A percentile compares a stretch with the other conserved stretches of the same genome.
Conservation (phyloP, 1,140 invertebrate species). For the Grapholita molesta region DNA sequence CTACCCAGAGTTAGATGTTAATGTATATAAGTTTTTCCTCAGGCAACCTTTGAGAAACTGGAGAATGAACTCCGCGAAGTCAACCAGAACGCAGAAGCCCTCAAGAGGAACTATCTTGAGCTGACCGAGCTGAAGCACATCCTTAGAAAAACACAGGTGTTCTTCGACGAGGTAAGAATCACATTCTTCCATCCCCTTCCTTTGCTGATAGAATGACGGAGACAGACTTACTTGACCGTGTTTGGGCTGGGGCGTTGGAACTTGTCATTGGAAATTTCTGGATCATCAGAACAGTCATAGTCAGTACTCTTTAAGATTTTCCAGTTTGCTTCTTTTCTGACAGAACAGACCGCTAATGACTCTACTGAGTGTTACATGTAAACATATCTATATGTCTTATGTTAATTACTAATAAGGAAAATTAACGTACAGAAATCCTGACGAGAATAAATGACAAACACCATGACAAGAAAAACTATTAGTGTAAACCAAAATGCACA, state of each 20-base stretch:
- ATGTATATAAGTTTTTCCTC: slow-evolving; percentile 22
- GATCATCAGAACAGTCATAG: too few relatives aligned
- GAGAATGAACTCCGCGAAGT: slow-evolving; percentile 98
- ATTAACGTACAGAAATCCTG: neutral
- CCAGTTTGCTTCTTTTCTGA: too few relatives aligned
- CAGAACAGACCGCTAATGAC: too few relatives aligned
- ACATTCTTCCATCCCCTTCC: neutral
- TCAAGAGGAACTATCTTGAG: slow-evolving; percentile 97
- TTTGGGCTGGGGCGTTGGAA: neutral
- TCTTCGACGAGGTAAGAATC: slow-evolving; percentile 96
- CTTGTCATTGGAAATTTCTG: too few relatives aligned
- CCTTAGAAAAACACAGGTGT: slow-evolving; percentile 96
- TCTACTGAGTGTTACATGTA: neutral
- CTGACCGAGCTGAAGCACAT: slow-evolving; percentile 98
- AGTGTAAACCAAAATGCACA: too few relatives aligned
- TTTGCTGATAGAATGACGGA: neutral
- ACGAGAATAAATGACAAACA: neutral
- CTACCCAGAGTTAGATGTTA: neutral
- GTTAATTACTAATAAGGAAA: too few relatives aligned
- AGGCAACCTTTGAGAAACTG: slow-evolving; percentile 97
- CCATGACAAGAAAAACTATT: neutral
- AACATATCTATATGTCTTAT: neutral
- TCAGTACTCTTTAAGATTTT: too few relatives aligned
- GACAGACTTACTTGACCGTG: neutral
- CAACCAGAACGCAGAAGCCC: slow-evolving; percentile 97